Evolutionary conservation across 1,140 invertebrate genomes (phyloP), one percentile per base, ranked within the genome.

Genomic region (Sinella curviseta): DNA sequence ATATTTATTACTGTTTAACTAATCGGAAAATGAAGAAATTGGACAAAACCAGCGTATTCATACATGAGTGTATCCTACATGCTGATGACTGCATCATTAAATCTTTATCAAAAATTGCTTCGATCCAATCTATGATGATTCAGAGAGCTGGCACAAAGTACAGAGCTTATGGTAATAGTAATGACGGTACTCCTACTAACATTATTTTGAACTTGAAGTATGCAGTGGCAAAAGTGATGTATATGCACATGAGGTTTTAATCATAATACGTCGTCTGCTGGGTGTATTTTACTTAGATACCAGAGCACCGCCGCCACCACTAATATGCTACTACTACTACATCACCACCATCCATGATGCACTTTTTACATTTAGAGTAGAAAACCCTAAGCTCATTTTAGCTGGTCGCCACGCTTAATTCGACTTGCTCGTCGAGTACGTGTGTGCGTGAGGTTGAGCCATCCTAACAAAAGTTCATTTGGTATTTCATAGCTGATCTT

Each of bases 1-100:
- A 77, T n/a, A n/a, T n/a, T n/a, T n/a, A n/a, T 79, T 78, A 81
- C 55, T 78, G 80, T 79, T 79, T 33, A 81, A 81, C 77, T 81
- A 78, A 81, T 78, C 80, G 80, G 74, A 81, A 81, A 81, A 81
- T 81, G 80, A 81, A 81, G 77, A 70, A 54, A 78, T 67, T 67
- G 28, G n/a, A 24, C 73, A 12, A 16, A n/a, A n/a, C n/a, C n/a
- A n/a, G n/a, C n/a, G n/a, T n/a, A n/a, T n/a, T n/a, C n/a, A n/a
- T n/a, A n/a, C n/a, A n/a, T n/a, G n/a, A n/a, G n/a, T n/a, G n/a
- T n/a, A n/a, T n/a, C n/a, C n/a, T n/a, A n/a, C n/a, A n/a, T n/a
- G n/a, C n/a, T n/a, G n/a, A n/a, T n/a, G n/a, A n/a, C n/a, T n/a
- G n/a, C n/a, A n/a, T n/a, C n/a, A n/a, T n/a, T n/a, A n/a, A n/a